Base-by-base conservation (phyloP, 2,888 invertebrate species). In the Athripsodes cinereus region DNA sequence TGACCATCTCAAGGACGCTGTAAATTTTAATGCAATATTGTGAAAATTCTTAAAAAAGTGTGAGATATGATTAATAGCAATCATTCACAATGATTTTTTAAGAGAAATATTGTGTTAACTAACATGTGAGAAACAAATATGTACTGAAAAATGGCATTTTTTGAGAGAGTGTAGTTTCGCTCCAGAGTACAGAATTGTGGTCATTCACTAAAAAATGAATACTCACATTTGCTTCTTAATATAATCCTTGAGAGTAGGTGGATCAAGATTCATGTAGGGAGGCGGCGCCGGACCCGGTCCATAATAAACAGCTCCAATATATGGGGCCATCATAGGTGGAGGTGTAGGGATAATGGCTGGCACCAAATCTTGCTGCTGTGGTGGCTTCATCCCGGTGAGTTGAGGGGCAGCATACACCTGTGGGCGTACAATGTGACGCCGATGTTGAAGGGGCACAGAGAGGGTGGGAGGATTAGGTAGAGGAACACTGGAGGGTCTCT, bases 171-270 rank as follows among this genome's bases (percentile, higher is more conserved):
- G n/a, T n/a, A n/a, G n/a, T n/a, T n/a, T n/a, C n/a, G n/a, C n/a
- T n/a, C n/a, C n/a, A n/a, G n/a, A n/a, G n/a, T n/a, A n/a, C n/a
- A n/a, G n/a, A n/a, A n/a, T n/a, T n/a, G n/a, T n/a, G n/a, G n/a
- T n/a, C n/a, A n/a, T n/a, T n/a, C n/a, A n/a, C n/a, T n/a, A n/a
- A 26, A 40, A 13, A 40, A 40, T 13, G n/a, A 40, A 5, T 31
- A n/a, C 44, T 84, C 89, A 94, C 93, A 95, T 90, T 79, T 96
- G 95, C 69, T 92, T 92, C 72, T 86, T 88, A 65, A 95, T 87
- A 65, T 88, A 85, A 62, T 92, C 92, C 74, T 90, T 92, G 11
- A 93, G 75, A 61, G 87, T 86, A 2, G 69, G 71, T 56, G 81
- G 81, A 66, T 87, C 85, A 10, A 82, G 66, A 11, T 81, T 80